Conservation (phyloP, 2,113 vertebrate species). For the Calyptommatus sinebrachiatus region DNA sequence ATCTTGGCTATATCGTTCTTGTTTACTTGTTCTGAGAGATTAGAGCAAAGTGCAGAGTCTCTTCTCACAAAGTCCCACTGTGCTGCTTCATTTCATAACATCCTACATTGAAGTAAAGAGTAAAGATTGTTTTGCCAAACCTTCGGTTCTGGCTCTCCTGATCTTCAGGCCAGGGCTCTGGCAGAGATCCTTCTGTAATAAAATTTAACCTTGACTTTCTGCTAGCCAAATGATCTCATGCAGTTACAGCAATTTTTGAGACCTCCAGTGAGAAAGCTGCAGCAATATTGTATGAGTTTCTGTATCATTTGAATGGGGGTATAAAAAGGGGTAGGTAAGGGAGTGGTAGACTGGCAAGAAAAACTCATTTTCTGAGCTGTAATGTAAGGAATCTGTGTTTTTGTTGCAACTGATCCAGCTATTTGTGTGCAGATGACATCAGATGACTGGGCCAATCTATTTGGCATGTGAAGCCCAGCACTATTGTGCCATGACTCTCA, state of each 20-base stretch:
- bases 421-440: too few species aligned
- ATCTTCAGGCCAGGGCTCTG: slow-evolving; percentile 13
- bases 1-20: neutral
- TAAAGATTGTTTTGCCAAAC: neutral
- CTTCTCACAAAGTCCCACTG: neutral
- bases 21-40: neutral
- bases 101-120: neutral
- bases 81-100: neutral
- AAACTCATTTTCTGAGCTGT: neutral
- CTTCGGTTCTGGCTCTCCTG: neutral
- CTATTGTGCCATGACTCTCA: neutral
- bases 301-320: slow-evolving; percentile 14
- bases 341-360: neutral
- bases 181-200: slow-evolving; percentile 29
- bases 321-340: neutral
- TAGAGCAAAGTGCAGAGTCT: neutral
- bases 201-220: slow-evolving; percentile 40
- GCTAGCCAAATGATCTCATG: slow-evolving; percentile 59
- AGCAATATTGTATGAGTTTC: neutral
- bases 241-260: slow-evolving; percentile 20
- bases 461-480: too few species aligned
- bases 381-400: slow-evolving; percentile 6
- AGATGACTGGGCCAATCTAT: too few species aligned
- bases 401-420: neutral
- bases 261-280: slow-evolving; percentile 17